Conservation (phyloP, 1,140 invertebrate species). For the Trichogramma pretiosum region DNA sequence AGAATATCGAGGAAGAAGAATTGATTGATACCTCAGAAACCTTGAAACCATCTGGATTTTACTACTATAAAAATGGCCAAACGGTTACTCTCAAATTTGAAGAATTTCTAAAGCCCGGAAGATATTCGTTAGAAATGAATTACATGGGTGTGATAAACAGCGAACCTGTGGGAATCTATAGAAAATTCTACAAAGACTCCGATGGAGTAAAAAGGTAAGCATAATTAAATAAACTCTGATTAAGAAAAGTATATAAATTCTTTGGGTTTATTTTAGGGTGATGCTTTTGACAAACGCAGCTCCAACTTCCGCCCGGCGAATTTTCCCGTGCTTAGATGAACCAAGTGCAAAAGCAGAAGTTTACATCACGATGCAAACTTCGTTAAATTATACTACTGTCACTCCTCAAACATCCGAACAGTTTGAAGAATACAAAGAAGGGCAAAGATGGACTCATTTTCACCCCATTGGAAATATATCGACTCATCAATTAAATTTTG, state of each 20-base stretch:
- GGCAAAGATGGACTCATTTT: constrained; percentile 68
- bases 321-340: constrained; percentile 91
- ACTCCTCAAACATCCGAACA: constrained; percentile 4
- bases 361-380: constrained; percentile 63
- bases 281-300: constrained; percentile 65
- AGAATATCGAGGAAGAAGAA: background rate
- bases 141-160: constrained; percentile 22
- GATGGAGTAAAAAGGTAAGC: constrained; percentile 23
- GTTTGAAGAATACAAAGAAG: constrained; percentile 10
- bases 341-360: constrained; percentile 79
- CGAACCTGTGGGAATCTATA: constrained; percentile 24
- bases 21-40: constrained; percentile 8
- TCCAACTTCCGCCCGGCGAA: constrained; percentile 69
- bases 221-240: background rate
- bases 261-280: background rate
- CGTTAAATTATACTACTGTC: constrained; percentile 52
- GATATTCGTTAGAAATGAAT: constrained; percentile 15
- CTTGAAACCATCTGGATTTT: background rate
- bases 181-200: constrained; percentile 21
- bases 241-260: background rate
- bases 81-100: constrained; percentile 16
- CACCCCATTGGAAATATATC: constrained; percentile 35
- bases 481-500: constrained; percentile 39
- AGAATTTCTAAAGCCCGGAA: constrained; percentile 5
- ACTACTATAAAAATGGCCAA: constrained; percentile 14